A percentile compares a stretch with the other conserved stretches of the same genome.
Conservation (phyloP, 2,797 vertebrate genomes). For the Sebastes matsubarae region DNA sequence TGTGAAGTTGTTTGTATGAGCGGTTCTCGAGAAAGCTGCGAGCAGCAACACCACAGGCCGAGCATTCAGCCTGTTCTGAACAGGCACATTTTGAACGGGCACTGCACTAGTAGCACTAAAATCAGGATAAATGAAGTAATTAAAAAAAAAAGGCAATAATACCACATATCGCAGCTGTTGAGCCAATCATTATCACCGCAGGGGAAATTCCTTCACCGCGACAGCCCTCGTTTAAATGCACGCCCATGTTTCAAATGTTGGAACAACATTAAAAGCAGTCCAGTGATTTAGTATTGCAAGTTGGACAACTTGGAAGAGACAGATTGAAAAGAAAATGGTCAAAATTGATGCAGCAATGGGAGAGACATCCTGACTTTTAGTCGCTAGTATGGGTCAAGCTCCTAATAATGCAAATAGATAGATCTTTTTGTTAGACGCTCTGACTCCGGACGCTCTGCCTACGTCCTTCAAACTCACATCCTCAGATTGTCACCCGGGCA, state of each 20-base stretch:
- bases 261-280: background rate
- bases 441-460: too few relatives aligned
- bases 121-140: background rate
- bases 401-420: background rate
- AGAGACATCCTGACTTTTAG: background rate
- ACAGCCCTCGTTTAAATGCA: slow-evolving; percentile 17
- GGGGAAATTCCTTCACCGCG: background rate
- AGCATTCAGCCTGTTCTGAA: background rate
- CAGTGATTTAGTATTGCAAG: background rate
- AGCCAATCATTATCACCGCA: background rate
- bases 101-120: background rate
- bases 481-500: accelerated
- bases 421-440: background rate
- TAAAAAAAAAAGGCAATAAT: background rate
- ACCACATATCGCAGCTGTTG: background rate
- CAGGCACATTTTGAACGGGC: background rate
- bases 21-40: background rate
- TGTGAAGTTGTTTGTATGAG: background rate
- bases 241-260: slow-evolving; percentile 7
- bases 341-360: background rate
- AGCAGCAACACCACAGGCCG: background rate
- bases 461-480: background rate
- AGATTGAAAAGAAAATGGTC: background rate
- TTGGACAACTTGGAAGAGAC: background rate
- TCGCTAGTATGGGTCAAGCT: background rate